These are phyloP conservation scores for Etia nguti DNA, from an alignment of 2,113 vertebrate genomes.

Conservation along the genomic window DNA sequence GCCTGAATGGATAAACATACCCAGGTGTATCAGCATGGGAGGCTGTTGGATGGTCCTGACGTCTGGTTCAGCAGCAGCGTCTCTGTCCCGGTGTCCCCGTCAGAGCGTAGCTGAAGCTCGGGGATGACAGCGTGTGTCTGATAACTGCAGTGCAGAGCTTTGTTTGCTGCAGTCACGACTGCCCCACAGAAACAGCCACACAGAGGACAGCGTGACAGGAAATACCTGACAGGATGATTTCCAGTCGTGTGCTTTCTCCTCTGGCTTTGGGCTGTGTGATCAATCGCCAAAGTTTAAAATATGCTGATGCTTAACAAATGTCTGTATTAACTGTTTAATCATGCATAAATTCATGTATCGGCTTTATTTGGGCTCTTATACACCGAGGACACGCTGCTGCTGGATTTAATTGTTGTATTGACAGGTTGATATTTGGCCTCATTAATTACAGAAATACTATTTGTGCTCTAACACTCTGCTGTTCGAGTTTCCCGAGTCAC, in stretches of 20 bases:
- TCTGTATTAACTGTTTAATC: background rate
- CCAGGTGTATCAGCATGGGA: background rate
- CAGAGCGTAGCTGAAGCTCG: background rate
- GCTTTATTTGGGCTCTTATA: background rate
- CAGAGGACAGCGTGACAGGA: slow-evolving; percentile 37
- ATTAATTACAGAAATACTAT: background rate
- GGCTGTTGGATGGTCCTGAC: background rate
- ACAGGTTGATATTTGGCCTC: background rate
- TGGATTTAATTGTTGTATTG: background rate
- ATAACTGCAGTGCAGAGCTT: slow-evolving; percentile 48
- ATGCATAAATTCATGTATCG: background rate
- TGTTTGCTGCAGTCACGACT: slow-evolving; percentile 66
- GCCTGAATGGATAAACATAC: background rate
- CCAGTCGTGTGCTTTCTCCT: background rate
- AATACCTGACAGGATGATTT: slow-evolving; percentile 36
- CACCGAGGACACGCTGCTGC: background rate
- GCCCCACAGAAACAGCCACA: slow-evolving; percentile 38
- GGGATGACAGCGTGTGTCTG: slow-evolving; percentile 3
- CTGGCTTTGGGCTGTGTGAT: background rate
- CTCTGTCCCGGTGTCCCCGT: background rate
- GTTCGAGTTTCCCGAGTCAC: background rate
- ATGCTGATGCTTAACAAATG: background rate
- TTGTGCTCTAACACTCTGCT: background rate
- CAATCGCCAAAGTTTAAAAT: background rate
- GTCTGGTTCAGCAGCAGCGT: background rate